phyloP scores from a whole-genome alignment of 2,888 invertebrate species.

The Hyppa rectilinea region DNA sequence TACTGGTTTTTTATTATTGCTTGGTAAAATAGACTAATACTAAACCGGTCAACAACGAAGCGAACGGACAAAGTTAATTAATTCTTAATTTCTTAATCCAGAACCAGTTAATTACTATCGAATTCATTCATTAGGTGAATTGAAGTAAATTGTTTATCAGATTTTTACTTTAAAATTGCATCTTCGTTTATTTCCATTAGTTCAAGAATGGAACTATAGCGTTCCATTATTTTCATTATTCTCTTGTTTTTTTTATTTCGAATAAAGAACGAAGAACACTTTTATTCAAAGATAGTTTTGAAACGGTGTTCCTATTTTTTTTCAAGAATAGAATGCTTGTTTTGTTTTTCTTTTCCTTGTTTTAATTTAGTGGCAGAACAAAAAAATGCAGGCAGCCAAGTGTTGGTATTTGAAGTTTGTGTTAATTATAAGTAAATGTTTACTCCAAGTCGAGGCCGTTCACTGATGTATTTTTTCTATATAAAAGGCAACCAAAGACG shows the following conservation, averaged over 20 bases:
- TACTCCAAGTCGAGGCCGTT: not conserved
- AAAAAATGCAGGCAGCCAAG: not conserved
- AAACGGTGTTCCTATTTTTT: slow-evolving; percentile 3
- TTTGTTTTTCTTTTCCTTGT: slow-evolving; percentile 22
- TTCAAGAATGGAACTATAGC: slow-evolving; percentile 28
- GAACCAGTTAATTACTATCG: slow-evolving; percentile 47
- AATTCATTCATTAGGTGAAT: slow-evolving; percentile 54
- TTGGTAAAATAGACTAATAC: not conserved
- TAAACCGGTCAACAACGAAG: not conserved
- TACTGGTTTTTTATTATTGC: not conserved
- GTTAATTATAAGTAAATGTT: slow-evolving; percentile 12
- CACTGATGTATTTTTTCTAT: not conserved
- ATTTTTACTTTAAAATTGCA: slow-evolving; percentile 32
- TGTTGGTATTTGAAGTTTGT: not conserved
- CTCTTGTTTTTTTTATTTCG: slow-evolving; percentile 27
- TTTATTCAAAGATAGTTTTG: slow-evolving; percentile 23
- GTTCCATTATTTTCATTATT: slow-evolving; percentile 30
- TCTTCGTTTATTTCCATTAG: slow-evolving; percentile 25
- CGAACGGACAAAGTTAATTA: slow-evolving; percentile 28
- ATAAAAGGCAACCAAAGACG: not conserved
- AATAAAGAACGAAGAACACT: slow-evolving; percentile 42
- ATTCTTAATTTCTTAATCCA: slow-evolving; percentile 44
- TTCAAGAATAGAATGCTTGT: slow-evolving; percentile 15
- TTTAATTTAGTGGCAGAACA: not conserved
- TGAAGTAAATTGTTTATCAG: slow-evolving; percentile 27